Evolutionary conservation across 2,113 vertebrate genomes (phyloP), one percentile per base, ranked within the genome.

Genomic region (Porphyrio hochstetteri): DNA sequence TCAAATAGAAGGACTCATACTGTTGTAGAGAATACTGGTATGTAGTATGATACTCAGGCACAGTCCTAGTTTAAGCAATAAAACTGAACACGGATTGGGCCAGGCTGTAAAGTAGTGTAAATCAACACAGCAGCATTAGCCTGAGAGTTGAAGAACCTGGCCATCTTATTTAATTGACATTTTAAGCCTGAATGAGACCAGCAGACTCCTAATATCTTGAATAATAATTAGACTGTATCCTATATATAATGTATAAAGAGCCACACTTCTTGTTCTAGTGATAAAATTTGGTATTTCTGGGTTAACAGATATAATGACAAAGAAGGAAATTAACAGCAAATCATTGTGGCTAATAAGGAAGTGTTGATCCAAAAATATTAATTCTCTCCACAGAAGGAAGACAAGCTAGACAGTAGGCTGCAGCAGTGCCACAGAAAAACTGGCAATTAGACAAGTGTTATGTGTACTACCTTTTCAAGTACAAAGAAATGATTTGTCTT

Each of bases 401-500:
- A 90, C 82, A 88, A 96, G 81, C 69, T 90, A 97, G 97, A 94
- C 86, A 91, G 87, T 9, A 86, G 82, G 70, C 75, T 88, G 89
- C 27, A 85, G 82, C 52, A 77, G 68, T 35, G 75, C 82, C 86
- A 84, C 76, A 93, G 83, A 63, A 83, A 80, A 95, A 92, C 8
- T 97, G 95, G 95, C 96, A 98, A 97, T 98, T 97, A 95, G 94
- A 97, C 89, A 97, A 95, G 21, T 57, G 94, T 79, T 97, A 44
- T 79, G 77, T 68, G 61, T 46, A 93, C 89, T 96, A 88, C 90
- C 96, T 95, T 93, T 92, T 95, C 87, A 86, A 97, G 90, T 50
- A 95, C 90, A 92, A 94, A 97, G 96, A 96, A 98, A 97, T 92
- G 38, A 97, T 98, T 97, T 98, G 95, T 97, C 95, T 97, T 96